Evolutionary conservation across 2,113 vertebrate species (phyloP).

Genomic region (Oreamnos americanus): DNA sequence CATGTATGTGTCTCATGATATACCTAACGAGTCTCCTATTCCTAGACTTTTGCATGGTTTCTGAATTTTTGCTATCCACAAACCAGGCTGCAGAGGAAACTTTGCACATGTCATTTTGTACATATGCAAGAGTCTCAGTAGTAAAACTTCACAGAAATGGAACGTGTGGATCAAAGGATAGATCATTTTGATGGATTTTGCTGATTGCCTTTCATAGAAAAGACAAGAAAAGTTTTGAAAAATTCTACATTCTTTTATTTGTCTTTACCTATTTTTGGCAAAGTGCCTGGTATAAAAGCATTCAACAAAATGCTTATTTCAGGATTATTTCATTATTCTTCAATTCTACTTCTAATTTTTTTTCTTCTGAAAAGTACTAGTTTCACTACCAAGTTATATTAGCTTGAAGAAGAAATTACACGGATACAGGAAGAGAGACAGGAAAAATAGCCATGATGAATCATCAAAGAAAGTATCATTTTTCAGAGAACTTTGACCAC

Average conservation of each 20-base stretch:
- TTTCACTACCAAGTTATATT: constrained; percentile 22
- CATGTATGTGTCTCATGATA: neutral
- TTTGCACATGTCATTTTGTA: neutral
- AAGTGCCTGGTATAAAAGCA: constrained; percentile 8
- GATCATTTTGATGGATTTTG: constrained; percentile 18
- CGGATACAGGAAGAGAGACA: neutral
- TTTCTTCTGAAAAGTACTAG: constrained; percentile 27
- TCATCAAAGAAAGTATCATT: neutral
- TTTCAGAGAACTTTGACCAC: neutral
- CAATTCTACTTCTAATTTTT: neutral
- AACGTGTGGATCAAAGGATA: constrained; percentile 9
- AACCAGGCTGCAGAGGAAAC: neutral
- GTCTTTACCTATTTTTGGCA: constrained; percentile 27
- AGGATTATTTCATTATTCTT: constrained; percentile 35
- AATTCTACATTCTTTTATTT: constrained; percentile 13
- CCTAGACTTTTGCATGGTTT: neutral
- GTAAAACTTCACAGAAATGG: neutral
- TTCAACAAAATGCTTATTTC: constrained; percentile 53
- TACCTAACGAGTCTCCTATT: neutral
- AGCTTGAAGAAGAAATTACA: constrained; percentile 17
- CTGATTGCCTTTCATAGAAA: neutral
- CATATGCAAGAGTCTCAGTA: neutral
- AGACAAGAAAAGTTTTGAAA: constrained; percentile 9
- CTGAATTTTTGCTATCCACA: neutral
- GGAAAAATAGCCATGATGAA: neutral